These are phyloP conservation scores for Chrysoperla carnea DNA, from an alignment of 1,140 invertebrate genomes.

Conservation along the genomic window DNA sequence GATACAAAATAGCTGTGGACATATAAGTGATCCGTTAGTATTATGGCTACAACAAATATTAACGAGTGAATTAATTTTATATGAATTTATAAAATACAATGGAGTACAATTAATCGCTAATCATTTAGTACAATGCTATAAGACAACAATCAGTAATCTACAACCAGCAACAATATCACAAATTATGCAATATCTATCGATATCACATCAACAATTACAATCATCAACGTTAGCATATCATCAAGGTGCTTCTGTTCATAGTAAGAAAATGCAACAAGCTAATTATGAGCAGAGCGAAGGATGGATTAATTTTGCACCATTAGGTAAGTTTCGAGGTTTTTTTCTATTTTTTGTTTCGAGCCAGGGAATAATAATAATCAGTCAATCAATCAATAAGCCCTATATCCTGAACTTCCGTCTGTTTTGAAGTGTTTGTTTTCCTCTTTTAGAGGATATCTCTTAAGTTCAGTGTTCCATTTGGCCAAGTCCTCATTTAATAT, in stretches of 20 bases:
- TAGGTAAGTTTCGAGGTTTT: slow-evolving; percentile 31
- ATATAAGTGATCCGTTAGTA: slow-evolving; percentile 39
- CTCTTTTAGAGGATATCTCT: too few species aligned
- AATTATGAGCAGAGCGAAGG: slow-evolving; percentile 37
- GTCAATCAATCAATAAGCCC: too few species aligned
- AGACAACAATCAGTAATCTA: slow-evolving; percentile 25
- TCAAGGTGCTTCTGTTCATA: slow-evolving; percentile 26
- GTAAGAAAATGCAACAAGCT: slow-evolving; percentile 34
- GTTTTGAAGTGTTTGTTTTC: too few species aligned
- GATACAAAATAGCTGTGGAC: too few species aligned
- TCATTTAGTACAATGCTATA: slow-evolving; percentile 35
- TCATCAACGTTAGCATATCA: slow-evolving; percentile 25
- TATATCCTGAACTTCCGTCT: too few species aligned
- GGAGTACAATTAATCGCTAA: slow-evolving; percentile 38
- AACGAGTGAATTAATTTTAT: slow-evolving; percentile 43
- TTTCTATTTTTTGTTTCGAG: too few species aligned
- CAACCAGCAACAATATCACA: slow-evolving; percentile 22
- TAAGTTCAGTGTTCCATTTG: too few species aligned
- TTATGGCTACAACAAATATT: slow-evolving; percentile 58
- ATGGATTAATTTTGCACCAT: slow-evolving; percentile 74
- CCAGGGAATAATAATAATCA: too few species aligned
- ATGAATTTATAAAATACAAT: slow-evolving; percentile 41
- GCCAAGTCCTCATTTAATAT: too few species aligned
- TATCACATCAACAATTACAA: slow-evolving; percentile 18
- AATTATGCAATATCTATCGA: slow-evolving; percentile 10